phyloP scores from a whole-genome alignment of 2,113 vertebrate genomes.

The Toxostoma redivivum region DNA sequence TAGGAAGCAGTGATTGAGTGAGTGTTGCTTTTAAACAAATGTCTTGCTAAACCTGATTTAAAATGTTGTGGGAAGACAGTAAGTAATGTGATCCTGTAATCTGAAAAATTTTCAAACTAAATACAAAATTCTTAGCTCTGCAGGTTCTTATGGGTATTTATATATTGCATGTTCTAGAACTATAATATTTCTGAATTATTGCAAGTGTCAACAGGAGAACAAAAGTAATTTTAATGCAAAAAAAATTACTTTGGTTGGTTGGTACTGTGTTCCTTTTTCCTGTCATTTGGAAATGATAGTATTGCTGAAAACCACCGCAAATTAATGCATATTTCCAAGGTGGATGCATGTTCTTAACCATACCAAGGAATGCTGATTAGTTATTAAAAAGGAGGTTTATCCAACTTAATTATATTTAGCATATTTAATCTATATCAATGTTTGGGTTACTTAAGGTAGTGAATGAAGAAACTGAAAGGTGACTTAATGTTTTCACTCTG shows the following conservation, averaged over 20 bases:
- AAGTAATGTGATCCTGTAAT: neutral
- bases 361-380: neutral
- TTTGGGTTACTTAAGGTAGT: neutral
- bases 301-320: neutral
- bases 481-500: neutral
- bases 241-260: too few relatives aligned
- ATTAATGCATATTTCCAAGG: neutral
- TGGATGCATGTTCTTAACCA: neutral
- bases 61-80: neutral
- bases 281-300: fast-evolving
- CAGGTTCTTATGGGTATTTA: neutral
- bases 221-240: neutral
- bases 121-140: neutral
- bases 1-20: neutral
- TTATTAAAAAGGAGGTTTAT: neutral
- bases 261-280: neutral
- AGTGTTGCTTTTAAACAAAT: neutral
- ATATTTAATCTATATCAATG: neutral
- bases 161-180: neutral
- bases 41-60: neutral
- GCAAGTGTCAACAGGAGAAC: neutral
- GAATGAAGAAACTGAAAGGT: neutral
- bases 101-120: neutral
- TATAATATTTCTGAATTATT: neutral
- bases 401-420: neutral